Percentiles rank a stretch among this genome's conserved stretches.
Conservation (phyloP, 92 coral and sea anemone genomes). For the Umimayanthus kanabou region DNA sequence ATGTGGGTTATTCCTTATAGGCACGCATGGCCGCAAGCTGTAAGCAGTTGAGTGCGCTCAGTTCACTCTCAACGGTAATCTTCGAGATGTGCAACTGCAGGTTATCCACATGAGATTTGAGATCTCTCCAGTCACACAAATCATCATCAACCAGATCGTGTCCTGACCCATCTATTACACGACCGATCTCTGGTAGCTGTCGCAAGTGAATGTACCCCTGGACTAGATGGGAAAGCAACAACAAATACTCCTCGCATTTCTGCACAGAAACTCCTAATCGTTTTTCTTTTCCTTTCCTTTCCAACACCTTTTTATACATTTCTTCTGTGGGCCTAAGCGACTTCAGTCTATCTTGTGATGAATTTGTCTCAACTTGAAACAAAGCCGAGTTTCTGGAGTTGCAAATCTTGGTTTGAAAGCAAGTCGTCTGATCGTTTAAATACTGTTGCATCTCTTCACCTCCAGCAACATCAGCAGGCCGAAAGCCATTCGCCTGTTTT, state of each 20-base stretch:
- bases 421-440: slow-evolving; percentile 1
- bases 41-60: slow-evolving; percentile 1
- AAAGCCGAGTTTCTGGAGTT: not conserved
- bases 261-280: not conserved
- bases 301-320: slow-evolving; percentile 1
- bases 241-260: slow-evolving; percentile 14
- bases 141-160: not conserved
- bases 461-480: slow-evolving; percentile 30
- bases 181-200: not conserved
- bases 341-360: not conserved
- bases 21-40: slow-evolving; percentile 6
- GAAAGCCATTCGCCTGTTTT: slow-evolving; percentile 19
- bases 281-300: slow-evolving; percentile 1
- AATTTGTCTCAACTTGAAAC: not conserved
- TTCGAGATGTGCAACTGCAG: not conserved
- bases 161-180: not conserved
- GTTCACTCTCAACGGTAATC: not conserved
- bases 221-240: slow-evolving; percentile 13
- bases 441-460: slow-evolving; percentile 21
- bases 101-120: slow-evolving; percentile 29
- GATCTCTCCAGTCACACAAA: slow-evolving; percentile 11
- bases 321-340: slow-evolving; percentile 17
- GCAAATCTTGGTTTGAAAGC: not conserved
- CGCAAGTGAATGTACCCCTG: slow-evolving; percentile 4
- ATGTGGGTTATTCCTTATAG: not conserved